A percentile compares a stretch with the other conserved stretches of the same genome.
phyloP scores from a whole-genome alignment of 2,888 invertebrate species.

The Parasteatoda lunata region DNA sequence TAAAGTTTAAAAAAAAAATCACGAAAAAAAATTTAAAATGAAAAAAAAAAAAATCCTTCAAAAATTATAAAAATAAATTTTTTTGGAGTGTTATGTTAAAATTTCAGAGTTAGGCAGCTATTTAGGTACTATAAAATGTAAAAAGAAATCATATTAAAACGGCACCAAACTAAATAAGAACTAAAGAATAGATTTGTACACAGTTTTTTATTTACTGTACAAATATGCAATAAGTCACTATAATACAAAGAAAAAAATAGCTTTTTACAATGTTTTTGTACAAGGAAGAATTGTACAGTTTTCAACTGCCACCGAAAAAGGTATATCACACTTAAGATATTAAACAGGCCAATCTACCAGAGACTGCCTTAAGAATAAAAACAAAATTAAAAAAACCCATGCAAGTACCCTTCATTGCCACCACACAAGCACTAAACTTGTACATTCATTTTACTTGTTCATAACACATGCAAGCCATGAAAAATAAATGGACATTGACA shows the following conservation, averaged over 20 bases:
- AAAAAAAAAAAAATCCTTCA: too few relatives aligned
- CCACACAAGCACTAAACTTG: slow-evolving; percentile 33
- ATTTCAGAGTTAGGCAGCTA: too few relatives aligned
- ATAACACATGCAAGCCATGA: slow-evolving; percentile 12
- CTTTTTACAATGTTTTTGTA: slow-evolving; percentile 68
- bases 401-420: slow-evolving; percentile 44
- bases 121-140: too few relatives aligned
- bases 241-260: slow-evolving; percentile 69
- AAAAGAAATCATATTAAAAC: too few relatives aligned
- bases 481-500: slow-evolving; percentile 7
- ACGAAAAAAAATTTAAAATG: too few relatives aligned
- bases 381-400: slow-evolving; percentile 25
- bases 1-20: too few relatives aligned
- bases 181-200: slow-evolving; percentile 4
- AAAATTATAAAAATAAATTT: too few relatives aligned
- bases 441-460: slow-evolving; percentile 15
- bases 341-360: slow-evolving; percentile 47
- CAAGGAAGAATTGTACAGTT: slow-evolving; percentile 61
- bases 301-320: slow-evolving; percentile 47
- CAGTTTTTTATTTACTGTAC: slow-evolving; percentile 65
- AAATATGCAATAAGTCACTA: slow-evolving; percentile 56
- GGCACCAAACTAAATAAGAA: too few relatives aligned
- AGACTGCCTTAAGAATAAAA: slow-evolving; percentile 34
- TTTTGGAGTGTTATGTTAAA: too few relatives aligned
- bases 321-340: slow-evolving; percentile 41